Evolutionary conservation across 2,113 vertebrate species (phyloP).

Genomic region (Erinaceus europaeus): DNA sequence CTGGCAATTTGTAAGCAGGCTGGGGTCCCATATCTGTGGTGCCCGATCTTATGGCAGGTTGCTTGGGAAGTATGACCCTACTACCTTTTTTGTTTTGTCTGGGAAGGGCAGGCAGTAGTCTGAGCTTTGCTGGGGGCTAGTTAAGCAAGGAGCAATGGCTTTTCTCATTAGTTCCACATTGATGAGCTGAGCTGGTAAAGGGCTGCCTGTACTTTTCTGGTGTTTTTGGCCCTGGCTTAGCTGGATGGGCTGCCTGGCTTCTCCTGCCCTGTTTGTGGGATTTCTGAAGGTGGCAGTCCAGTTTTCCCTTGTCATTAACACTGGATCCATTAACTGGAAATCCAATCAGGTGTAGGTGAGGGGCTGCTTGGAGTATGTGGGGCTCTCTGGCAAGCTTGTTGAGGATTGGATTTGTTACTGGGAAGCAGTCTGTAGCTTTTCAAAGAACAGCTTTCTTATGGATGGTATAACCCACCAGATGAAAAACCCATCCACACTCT

Average conservation of each 20-base stretch:
- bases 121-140: neutral
- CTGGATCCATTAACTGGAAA: neutral
- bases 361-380: neutral
- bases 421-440: neutral
- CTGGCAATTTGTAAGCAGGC: neutral
- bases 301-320: neutral
- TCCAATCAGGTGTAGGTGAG: no score
- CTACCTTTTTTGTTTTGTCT: neutral
- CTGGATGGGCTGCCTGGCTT: conserved; percentile 38
- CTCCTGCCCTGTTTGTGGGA: conserved; percentile 36
- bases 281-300: conserved; percentile 6
- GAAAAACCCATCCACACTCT: neutral
- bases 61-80: neutral
- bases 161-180: neutral
- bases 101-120: conserved; percentile 37
- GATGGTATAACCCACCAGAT: neutral
- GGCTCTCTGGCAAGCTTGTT: neutral
- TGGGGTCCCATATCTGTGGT: neutral
- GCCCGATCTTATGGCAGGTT: neutral
- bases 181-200: neutral
- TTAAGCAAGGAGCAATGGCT: conserved; percentile 32
- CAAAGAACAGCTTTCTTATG: neutral
- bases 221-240: conserved; percentile 11
- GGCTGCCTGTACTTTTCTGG: neutral
- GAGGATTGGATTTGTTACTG: neutral